Evolutionary conservation across 23 tunicate genomes (phyloP), one percentile per base, ranked within the genome.

Genomic region (Pegea sp.): DNA sequence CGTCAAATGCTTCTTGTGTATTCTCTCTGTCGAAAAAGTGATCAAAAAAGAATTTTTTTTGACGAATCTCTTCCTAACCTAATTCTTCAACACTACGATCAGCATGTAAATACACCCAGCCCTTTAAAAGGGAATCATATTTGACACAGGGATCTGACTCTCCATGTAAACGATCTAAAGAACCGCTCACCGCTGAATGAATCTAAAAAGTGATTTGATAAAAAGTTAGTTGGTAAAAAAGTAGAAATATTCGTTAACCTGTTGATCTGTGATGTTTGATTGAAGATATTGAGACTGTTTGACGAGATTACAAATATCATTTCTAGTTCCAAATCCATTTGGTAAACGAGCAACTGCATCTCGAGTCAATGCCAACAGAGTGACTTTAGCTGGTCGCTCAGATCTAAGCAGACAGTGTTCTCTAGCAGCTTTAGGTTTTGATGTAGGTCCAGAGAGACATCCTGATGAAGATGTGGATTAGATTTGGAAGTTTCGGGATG

Each of bases 281-380:
- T 69, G 64, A 8, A 72, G 64, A 64, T 72, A 72, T 49, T 72
- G 79, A 3, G 79, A 72, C 19, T 72, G 59, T 48, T 59, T 29
- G 11, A 72, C 26, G 3, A 72, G 44, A 48, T 33, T 56, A 30
- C 79, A 72, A 24, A 72, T 59, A 19, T 53, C 43, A 27, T 26
- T 57, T 20, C 79, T 48, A 1, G 79, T 56, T 16, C 79, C 79
- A 3, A 33, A 46, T 19, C 79, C 64, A 3, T 38, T 52, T 6
- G 68, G 64, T 18, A 72, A 38, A 16, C 79, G 34, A 21, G 79
- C 79, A 24, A 72, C 79, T 4, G 79, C 79, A 27, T 72, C 79
- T 1, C 79, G 64, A 0, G 79, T 64, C 58, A 72, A 33, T 2
- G 79, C 69, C 4, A 72, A 65, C 21, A 72, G 49, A 21, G 79